Evolutionary conservation across 2,888 invertebrate species (phyloP), one percentile per base, ranked within the genome.

Genomic region (Pyrrhia umbra): DNA sequence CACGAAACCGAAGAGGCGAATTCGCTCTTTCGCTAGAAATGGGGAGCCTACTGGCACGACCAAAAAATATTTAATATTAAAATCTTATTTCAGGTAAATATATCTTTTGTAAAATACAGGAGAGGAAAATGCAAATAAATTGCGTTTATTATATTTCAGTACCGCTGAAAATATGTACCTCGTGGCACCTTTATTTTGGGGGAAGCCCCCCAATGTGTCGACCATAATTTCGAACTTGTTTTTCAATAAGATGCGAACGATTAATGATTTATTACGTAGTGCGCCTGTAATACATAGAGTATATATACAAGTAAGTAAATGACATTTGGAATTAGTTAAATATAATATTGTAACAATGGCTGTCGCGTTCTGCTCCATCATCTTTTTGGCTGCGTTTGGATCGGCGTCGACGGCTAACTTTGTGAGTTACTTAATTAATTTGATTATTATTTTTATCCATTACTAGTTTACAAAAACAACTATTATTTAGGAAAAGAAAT

Each of bases 291-390:
- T 8, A 13, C 16, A 51, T 37, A 10, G n/a, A 2, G 13, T 8
- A 20, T 52, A 15, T 18, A 34, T 10, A 23, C 21, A 37, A 49
- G 43, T 45, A 27, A 10, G 13, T 27, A 45, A 42, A 52, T 42
- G 13, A 13, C 16, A 8, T 20, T 30, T 13, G n/a, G 37, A 1
- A 1, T 47, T 20, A 66, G 58, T 52, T 56, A 18, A 34, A 34
- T 34, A n/a, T 27, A 23, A 47, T 30, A 30, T 51, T 9, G 15
- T 34, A 9, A 42, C 23, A 47, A 68, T 68, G 71, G 25, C 23
- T 21, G 34, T 50, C n/a, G 27, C 25, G 16, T 15, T 34, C 2
- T 15, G n/a, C 47, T 57, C 47, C 2, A 1, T 63, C n/a, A 6
- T 63, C 6, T 23, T 45, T 23, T 25, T 63, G 18, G 6, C 6